Base-by-base conservation (phyloP, 2,888 invertebrate species). In the Euplexia lucipara region DNA sequence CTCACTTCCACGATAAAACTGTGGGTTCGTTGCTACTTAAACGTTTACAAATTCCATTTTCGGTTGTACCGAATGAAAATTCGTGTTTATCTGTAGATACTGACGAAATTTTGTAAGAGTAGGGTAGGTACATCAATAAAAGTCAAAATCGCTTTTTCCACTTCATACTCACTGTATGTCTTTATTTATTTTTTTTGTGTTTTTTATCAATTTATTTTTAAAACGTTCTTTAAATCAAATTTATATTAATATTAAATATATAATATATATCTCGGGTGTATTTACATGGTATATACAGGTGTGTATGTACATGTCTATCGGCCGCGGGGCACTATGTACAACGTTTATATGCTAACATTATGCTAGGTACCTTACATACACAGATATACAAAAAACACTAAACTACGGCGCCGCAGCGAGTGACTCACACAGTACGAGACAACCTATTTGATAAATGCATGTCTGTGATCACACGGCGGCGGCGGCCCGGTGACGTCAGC, bases 161-260 rank as follows among this genome's bases (percentile, higher is more conserved):
- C 91, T 92, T 93, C 94, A 94, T 94, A 95, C 95, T 93, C 90
- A 90, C 91, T 91, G 95, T 93, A 95, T 94, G 93, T 93, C 84
- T 94, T 93, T 94, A 92, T 93, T 92, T 83, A 57, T 86, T 94
- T 94, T 93, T 93, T 92, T 88, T 90, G 84, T 86, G 76, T 88
- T 92, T 91, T 92, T 89, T 86, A 84, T 87, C 72, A 87, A 88
- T 92, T 92, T 90, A 89, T 91, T 93, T 91, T 92, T 89, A 91
- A 93, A 94, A 93, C 92, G 72, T 91, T 92, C 87, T 93, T 92
- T 92, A 92, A 92, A 93, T 90, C 91, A 92, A 91, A 89, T 90
- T 91, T 92, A 91, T 91, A 92, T 88, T 93, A 93, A 88, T 92
- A 91, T 92, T 92, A 92, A 91, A 93, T 93, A 93, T 91, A 92